Evolutionary conservation across 2,888 invertebrate species (phyloP).

Genomic region (Eupithecia exiguata): DNA sequence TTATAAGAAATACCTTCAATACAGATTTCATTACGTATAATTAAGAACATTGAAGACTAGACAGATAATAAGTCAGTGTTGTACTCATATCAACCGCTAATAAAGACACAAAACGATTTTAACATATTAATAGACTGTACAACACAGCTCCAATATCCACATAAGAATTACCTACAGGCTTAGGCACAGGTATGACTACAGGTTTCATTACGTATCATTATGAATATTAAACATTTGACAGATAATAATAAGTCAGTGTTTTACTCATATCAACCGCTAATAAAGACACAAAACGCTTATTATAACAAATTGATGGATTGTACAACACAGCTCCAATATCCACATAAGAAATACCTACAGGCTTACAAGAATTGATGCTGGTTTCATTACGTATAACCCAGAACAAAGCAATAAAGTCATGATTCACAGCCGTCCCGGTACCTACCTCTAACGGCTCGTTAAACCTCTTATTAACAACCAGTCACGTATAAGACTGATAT

Average conservation of each 20-base stretch:
- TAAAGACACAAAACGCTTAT: not conserved
- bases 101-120: no score
- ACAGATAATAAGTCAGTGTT: no score
- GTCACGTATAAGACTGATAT: conserved; percentile 28
- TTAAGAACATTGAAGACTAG: no score
- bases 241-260: not conserved
- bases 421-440: conserved; percentile 23
- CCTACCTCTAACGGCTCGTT: conserved; percentile 22
- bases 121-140: no score
- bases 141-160: not conserved
- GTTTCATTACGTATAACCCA: conserved; percentile 25
- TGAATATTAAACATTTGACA: conserved; percentile 12
- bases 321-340: conserved; percentile 3
- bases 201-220: conserved; percentile 19
- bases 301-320: not conserved
- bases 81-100: not conserved
- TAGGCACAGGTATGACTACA: not conserved
- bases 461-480: conserved; percentile 26
- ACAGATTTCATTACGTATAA: no score
- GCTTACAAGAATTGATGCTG: conserved; percentile 9
- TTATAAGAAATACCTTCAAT: no score
- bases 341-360: not conserved
- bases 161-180: not conserved
- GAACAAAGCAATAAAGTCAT: conserved; percentile 32
- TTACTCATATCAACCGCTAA: not conserved